Base-by-base conservation (phyloP, 2,797 vertebrate genomes). In the Brachyalestes nurse region DNA sequence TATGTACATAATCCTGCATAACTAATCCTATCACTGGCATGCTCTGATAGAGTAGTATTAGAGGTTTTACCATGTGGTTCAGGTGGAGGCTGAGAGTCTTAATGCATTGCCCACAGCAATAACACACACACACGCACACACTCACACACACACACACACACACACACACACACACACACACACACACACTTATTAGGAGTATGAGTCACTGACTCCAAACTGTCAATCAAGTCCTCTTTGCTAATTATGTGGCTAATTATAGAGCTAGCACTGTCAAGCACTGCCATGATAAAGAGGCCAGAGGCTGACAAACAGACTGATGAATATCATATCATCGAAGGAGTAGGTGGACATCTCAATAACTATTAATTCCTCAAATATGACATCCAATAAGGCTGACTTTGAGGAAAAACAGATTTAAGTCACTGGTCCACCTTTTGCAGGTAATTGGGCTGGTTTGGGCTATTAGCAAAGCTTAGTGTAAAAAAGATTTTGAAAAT, bases 201-300 rank as follows among this genome's bases (percentile, higher is more conserved):
- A 70, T 80, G 83, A 88, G 81, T 87, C 85, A 85, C 79, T 89
- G 88, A 85, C 88, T 89, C 87, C 86, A 89, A 89, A 89, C 85
- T 89, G 88, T 89, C 88, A 89, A 78, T 88, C 87, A 88, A 87
- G 76, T 77, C 77, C 76, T 76, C 28, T 83, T 84, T 79, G 83
- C 88, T 89, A 89, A 89, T 89, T 89, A 89, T 86, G 84, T 77
- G 78, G 82, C 86, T 89, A 89, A 89, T 88, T 88, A 88, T 89
- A 89, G 86, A 72, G 84, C 81, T 84, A 86, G 81, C 81, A 77
- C 87, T 81, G 76, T 80, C 75, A 82, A 83, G 82, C 75, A 71
- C 58, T 38, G 72, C 67, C 72, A 79, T 76, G 85, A 85, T 88
- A 88, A 88, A 83, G 87, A 84, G 85, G 88, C 86, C 86, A 87